Evolutionary conservation across 2,797 vertebrate genomes (phyloP).

Genomic region (Benthosema pterotum): DNA sequence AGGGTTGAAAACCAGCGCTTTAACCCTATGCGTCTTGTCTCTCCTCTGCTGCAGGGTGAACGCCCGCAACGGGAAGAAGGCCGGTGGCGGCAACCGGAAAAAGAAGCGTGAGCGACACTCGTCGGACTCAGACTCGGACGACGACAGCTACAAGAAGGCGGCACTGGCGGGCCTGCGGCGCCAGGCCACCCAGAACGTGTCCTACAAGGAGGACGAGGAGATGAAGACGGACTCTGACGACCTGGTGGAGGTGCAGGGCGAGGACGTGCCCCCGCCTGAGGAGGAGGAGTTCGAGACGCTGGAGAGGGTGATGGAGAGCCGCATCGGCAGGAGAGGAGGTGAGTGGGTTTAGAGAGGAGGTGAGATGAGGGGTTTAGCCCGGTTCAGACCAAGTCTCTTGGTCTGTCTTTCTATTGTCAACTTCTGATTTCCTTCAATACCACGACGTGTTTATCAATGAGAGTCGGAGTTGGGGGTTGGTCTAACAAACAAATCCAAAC

Average conservation of each 20-base stretch:
- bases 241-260: constrained; percentile 93
- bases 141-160: constrained; percentile 87
- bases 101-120: constrained; percentile 82
- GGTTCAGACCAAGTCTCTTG: no score
- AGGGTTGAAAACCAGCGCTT: neutral
- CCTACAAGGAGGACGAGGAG: constrained; percentile 99
- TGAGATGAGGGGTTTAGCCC: no score
- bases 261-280: constrained; percentile 94
- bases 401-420: no score
- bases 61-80: constrained; percentile 91
- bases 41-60: constrained; percentile 75
- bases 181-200: constrained; percentile 95
- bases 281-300: constrained; percentile 99
- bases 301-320: constrained; percentile 93
- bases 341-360: constrained; percentile 20
- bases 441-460: no score
- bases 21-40: neutral
- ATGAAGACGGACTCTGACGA: constrained; percentile 98
- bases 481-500: no score
- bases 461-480: no score
- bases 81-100: constrained; percentile 82
- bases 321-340: constrained; percentile 94
- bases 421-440: no score
- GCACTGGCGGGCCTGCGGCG: constrained; percentile 84
- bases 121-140: constrained; percentile 86